These are phyloP conservation scores for Myathropa florea DNA, from an alignment of 2,888 invertebrate genomes.

Conservation along the genomic window DNA sequence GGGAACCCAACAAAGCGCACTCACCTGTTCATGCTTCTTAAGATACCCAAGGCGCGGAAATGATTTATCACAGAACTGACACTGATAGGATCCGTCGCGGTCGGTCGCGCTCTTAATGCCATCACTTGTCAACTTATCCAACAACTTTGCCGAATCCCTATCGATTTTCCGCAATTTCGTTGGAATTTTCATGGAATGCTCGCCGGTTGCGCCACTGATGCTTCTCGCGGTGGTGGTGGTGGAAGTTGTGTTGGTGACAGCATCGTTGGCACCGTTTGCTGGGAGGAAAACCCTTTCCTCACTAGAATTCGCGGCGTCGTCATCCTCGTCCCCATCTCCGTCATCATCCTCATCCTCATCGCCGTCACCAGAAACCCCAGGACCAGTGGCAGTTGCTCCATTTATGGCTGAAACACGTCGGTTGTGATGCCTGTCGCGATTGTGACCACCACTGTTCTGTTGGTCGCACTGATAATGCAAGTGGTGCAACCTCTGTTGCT, in stretches of 20 bases:
- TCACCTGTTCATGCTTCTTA: slow-evolving; percentile 95
- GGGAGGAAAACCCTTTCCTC: slow-evolving; percentile 66
- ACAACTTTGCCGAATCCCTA: slow-evolving; percentile 81
- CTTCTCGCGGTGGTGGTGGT: slow-evolving; percentile 62
- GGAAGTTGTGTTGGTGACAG: slow-evolving; percentile 57
- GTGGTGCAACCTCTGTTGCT: slow-evolving; percentile 71
- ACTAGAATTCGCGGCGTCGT: slow-evolving; percentile 67
- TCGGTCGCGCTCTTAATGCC: slow-evolving; percentile 77
- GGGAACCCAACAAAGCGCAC: slow-evolving; percentile 67
- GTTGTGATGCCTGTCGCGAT: slow-evolving; percentile 72
- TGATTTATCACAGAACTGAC: slow-evolving; percentile 95
- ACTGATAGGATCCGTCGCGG: slow-evolving; percentile 90
- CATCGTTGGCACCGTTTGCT: slow-evolving; percentile 62
- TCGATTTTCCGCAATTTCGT: slow-evolving; percentile 80
- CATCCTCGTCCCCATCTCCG: slow-evolving; percentile 65
- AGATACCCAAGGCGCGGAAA: slow-evolving; percentile 93
- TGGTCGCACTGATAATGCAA: slow-evolving; percentile 70
- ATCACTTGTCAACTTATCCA: slow-evolving; percentile 80
- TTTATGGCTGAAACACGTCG: slow-evolving; percentile 69
- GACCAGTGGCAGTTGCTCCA: slow-evolving; percentile 66
- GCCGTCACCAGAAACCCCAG: slow-evolving; percentile 65
- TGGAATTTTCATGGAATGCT: slow-evolving; percentile 77
- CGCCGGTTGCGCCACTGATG: slow-evolving; percentile 75
- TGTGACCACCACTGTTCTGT: slow-evolving; percentile 57
- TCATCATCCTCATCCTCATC: slow-evolving; percentile 43